Conservation (phyloP, 2,797 vertebrate genomes). For the Coregonus ussuriensis region DNA sequence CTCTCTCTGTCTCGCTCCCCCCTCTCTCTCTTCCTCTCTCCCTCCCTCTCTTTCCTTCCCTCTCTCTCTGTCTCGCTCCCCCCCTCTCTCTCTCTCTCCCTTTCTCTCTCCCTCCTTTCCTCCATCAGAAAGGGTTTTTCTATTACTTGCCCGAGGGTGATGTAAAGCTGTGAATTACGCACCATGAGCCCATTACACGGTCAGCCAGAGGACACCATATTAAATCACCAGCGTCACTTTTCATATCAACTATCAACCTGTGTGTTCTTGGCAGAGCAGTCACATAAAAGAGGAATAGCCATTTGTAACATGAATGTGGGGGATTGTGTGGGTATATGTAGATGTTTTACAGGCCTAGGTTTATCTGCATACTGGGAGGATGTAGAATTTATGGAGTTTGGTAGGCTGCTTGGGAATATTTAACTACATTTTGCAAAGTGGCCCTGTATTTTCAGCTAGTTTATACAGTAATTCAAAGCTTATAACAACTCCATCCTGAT, state of each 20-base stretch:
- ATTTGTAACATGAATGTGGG: constrained; percentile 19
- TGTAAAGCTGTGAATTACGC: constrained; percentile 31
- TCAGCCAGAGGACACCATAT: constrained; percentile 28
- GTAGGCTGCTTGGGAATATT: constrained; percentile 46
- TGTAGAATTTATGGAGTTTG: constrained; percentile 21
- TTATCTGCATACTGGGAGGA: constrained; percentile 51
- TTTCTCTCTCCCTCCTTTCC: background rate
- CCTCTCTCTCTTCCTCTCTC: background rate
- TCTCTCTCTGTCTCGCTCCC: background rate
- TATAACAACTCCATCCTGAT: background rate
- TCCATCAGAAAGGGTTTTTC: constrained; percentile 24
- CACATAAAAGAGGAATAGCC: constrained; percentile 16
- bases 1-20: too few species aligned
- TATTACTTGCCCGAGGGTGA: constrained; percentile 31
- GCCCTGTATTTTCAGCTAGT: background rate
- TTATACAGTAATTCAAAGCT: background rate
- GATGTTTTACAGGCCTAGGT: constrained; percentile 38
- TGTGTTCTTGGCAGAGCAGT: constrained; percentile 9
- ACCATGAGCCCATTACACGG: constrained; percentile 27
- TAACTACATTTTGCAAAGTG: constrained; percentile 31
- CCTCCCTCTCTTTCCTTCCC: background rate
- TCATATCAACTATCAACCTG: constrained; percentile 6
- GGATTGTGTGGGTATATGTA: constrained; percentile 37
- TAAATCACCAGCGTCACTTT: constrained; percentile 26
- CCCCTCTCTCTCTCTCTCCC: background rate